A percentile compares a stretch with the other conserved stretches of the same genome.
Conservation (phyloP, 1,140 invertebrate species). For the Lamellibrachia luymesi region DNA sequence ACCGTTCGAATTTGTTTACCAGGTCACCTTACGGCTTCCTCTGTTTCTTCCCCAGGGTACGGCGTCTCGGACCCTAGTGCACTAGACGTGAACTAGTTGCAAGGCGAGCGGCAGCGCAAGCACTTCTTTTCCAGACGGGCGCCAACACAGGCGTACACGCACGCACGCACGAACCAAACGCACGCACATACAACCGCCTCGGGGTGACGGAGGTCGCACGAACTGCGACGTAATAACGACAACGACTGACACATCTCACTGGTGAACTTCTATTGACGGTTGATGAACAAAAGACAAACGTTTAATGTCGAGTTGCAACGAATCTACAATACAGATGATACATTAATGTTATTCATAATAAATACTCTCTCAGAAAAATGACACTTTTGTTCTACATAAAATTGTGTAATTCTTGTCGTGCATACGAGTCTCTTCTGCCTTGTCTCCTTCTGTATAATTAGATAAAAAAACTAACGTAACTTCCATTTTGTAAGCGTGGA, state of each 20-base stretch:
- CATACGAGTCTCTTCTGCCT: not conserved
- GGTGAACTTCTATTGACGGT: not conserved
- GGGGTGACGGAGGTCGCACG: not conserved
- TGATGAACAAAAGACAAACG: not conserved
- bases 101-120: not conserved
- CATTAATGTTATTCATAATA: not conserved
- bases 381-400: not conserved
- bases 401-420: not conserved
- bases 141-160: not conserved
- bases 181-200: not conserved
- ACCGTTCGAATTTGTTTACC: not conserved
- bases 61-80: not conserved
- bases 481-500: too few relatives aligned
- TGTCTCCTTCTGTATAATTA: not conserved
- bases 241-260: not conserved
- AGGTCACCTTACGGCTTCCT: not conserved
- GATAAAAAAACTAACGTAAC: too few relatives aligned
- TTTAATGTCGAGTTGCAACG: not conserved
- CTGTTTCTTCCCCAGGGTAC: not conserved
- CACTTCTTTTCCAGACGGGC: not conserved
- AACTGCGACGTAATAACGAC: not conserved
- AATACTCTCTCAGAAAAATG: constrained; percentile 2
- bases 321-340: not conserved
- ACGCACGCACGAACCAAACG: not conserved
- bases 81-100: not conserved